Evolutionary conservation across 2,797 vertebrate species (phyloP).

Genomic region (Podargus strigoides): DNA sequence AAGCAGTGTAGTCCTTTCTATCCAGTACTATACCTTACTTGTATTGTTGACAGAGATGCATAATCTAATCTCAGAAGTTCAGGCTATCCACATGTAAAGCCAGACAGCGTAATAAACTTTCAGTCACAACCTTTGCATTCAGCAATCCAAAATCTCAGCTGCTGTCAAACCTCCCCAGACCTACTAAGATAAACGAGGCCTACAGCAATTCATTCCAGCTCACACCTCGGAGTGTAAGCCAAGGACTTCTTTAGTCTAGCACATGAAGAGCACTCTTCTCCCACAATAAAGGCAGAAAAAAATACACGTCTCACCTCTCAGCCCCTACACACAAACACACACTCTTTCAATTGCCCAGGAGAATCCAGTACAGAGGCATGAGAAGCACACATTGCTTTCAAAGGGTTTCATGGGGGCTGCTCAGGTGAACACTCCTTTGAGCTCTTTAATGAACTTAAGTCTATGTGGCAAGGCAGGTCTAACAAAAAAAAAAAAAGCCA

Average conservation of each 20-base stretch:
- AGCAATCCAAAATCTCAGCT: background rate
- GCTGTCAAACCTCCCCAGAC: background rate
- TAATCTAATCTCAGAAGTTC: conserved; percentile 6
- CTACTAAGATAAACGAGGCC: background rate
- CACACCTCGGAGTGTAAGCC: background rate
- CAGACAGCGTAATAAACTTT: background rate
- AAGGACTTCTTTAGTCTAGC: background rate
- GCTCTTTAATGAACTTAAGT: background rate
- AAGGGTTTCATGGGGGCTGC: background rate
- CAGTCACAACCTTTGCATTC: background rate
- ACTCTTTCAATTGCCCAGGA: background rate
- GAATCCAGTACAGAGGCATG: background rate
- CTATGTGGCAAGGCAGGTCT: background rate
- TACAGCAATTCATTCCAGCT: background rate
- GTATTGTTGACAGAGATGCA: background rate
- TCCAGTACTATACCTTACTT: background rate
- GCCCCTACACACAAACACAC: background rate
- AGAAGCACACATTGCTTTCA: background rate
- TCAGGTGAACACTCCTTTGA: background rate
- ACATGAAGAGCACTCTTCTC: background rate
- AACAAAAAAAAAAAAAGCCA: background rate
- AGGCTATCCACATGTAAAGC: background rate
- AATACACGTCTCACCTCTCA: background rate
- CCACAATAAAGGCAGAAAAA: background rate
- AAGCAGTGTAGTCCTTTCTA: background rate